A percentile compares a stretch with the other conserved stretches of the same genome.
These are phyloP conservation scores for Alauda arvensis DNA, from an alignment of 2,797 vertebrate genomes.

Conservation along the genomic window DNA sequence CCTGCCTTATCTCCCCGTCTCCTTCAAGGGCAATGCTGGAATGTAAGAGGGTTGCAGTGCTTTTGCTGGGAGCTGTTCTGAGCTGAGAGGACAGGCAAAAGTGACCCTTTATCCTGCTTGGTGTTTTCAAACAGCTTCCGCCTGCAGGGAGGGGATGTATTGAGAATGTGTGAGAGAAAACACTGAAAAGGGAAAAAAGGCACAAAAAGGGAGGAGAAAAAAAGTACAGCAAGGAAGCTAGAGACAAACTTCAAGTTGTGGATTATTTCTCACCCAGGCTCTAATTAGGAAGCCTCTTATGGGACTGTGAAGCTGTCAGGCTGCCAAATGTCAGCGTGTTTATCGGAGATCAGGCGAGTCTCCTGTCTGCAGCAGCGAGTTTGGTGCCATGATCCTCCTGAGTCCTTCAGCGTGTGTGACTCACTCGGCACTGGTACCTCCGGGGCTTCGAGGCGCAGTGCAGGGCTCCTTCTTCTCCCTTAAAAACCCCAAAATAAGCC, in stretches of 20 bases:
- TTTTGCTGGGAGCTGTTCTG: neutral
- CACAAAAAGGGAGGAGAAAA: neutral
- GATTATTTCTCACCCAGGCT: conserved; percentile 55
- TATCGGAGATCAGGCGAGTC: conserved; percentile 20
- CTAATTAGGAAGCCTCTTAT: conserved; percentile 61
- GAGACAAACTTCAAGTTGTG: conserved; percentile 37
- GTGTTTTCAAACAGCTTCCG: conserved; percentile 29
- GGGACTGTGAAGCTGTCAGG: conserved; percentile 56
- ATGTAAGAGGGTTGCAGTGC: neutral
- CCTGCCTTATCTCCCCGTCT: neutral
- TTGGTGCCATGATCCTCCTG: neutral
- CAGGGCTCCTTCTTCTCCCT: neutral
- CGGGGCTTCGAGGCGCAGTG: neutral
- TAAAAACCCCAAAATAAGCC: neutral
- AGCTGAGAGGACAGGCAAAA: neutral
- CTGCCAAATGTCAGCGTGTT: conserved; percentile 38
- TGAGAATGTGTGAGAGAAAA: conserved; percentile 44
- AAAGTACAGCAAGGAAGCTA: conserved; percentile 26
- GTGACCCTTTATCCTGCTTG: neutral
- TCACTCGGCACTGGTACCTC: neutral
- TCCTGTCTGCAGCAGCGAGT: neutral
- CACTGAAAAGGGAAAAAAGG: conserved; percentile 12
- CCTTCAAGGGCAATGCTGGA: conserved; percentile 3
- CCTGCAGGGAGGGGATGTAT: neutral
- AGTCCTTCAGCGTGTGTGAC: neutral